These are phyloP conservation scores for Strix aluco DNA, from an alignment of 2,113 vertebrate species.

Conservation along the genomic window DNA sequence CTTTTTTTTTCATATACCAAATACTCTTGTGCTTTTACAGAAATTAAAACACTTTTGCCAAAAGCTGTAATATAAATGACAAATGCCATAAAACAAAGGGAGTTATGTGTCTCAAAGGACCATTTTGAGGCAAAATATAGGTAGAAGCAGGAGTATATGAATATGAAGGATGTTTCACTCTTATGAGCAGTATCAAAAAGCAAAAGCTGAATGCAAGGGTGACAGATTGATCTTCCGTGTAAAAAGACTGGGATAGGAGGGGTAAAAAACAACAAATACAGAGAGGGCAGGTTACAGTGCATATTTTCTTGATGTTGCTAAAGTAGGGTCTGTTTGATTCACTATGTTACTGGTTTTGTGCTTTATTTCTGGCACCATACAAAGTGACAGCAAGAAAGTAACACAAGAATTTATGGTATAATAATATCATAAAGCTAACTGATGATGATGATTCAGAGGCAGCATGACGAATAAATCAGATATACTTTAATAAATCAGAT, in stretches of 20 bases:
- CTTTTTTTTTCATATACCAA: not conserved
- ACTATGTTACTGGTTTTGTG: not conserved
- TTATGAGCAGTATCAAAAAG: not conserved
- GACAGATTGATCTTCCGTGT: not conserved
- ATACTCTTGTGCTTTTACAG: not conserved
- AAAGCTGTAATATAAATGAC: not conserved
- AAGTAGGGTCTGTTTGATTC: not conserved
- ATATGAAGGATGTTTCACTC: not conserved
- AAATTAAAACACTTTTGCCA: not conserved
- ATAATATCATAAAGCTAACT: not conserved
- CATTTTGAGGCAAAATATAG: not conserved
- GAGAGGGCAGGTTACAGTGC: not conserved
- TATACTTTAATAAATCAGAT: not conserved
- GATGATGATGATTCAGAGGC: not conserved
- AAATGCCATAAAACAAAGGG: not conserved
- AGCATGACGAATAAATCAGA: conserved; percentile 9
- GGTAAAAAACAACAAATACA: not conserved
- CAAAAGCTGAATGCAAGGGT: not conserved
- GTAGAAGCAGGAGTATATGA: not conserved
- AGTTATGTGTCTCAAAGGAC: not conserved
- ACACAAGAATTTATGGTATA: not conserved
- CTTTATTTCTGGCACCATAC: not conserved
- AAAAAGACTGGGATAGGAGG: not conserved
- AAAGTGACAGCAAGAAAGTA: not conserved
- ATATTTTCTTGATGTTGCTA: not conserved